Evolutionary conservation across 2,888 invertebrate genomes (phyloP).

Genomic region (Mechanitis messenoides): DNA sequence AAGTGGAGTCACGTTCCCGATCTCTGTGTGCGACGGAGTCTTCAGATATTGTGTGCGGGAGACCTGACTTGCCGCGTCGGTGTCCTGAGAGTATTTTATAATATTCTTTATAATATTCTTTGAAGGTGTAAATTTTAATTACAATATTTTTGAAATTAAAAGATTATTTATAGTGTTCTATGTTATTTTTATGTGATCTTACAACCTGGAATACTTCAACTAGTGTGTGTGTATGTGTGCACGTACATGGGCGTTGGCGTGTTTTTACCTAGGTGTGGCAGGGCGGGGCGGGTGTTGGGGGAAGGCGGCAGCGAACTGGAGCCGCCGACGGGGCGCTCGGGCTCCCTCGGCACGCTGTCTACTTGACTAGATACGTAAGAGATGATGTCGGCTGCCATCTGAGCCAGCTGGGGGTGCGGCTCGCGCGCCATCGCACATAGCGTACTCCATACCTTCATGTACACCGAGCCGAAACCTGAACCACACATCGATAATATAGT

Average conservation of each 20-base stretch:
- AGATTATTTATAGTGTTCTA: too few relatives aligned
- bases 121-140: background rate
- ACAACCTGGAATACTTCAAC: too few relatives aligned
- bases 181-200: too few relatives aligned
- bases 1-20: slow-evolving; percentile 43
- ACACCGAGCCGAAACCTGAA: slow-evolving; percentile 83
- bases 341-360: slow-evolving; percentile 47
- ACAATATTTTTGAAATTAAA: too few relatives aligned
- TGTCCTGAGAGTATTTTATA: slow-evolving; percentile 35
- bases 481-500: background rate
- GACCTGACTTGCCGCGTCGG: slow-evolving; percentile 50
- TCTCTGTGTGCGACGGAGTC: slow-evolving; percentile 50
- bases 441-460: slow-evolving; percentile 92
- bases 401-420: slow-evolving; percentile 89
- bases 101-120: background rate
- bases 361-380: slow-evolving; percentile 80
- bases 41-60: slow-evolving; percentile 62
- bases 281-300: slow-evolving; percentile 70
- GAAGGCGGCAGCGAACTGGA: slow-evolving; percentile 78
- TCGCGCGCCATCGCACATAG: slow-evolving; percentile 87
- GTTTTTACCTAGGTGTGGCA: slow-evolving; percentile 40
- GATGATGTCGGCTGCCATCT: slow-evolving; percentile 86
- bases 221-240: background rate
- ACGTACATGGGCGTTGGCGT: slow-evolving; percentile 12
- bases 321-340: slow-evolving; percentile 35